Base-by-base conservation (phyloP, 1,140 invertebrate genomes). In the Pseudobourletiella spinata region DNA sequence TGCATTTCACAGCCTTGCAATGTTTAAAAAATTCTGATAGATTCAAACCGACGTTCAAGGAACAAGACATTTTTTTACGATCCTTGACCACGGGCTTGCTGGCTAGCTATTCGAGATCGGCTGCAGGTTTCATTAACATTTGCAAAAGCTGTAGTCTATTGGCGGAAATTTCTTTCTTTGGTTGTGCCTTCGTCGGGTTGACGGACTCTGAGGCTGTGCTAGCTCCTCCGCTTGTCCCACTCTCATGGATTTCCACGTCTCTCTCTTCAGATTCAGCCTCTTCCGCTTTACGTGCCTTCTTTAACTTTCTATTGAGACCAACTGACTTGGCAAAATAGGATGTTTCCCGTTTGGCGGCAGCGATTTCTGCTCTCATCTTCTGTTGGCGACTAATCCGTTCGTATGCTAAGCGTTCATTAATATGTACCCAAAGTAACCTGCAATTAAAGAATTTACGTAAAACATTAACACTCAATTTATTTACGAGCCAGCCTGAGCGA, bases 341-440 rank as follows among this genome's bases (percentile, higher is more conserved):
- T 0, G 89, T 84, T 78, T 96, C 90, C 72, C 85, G 84, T 76
- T 95, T 95, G 0, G 88, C 91, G 72, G 93, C 87, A 3, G 89
- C 82, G 51, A 98, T 89, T 79, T 97, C 95, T 18, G 86, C 83
- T 64, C 86, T 76, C 43, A 96, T 74, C 74, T 87, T 83, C 74
- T 96, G 91, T 73, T 90, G 86, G 67, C 85, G 84, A 6, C 91
- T 86, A 29, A 89, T 89, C 73, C 85, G 85, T 76, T 98, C 94
- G 78, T 96, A 95, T 16, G 87, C 86, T 59, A 97, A 77, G 71
- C 91, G 81, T 77, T 97, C 95, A 72, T 87, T 90, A 20, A 98
- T 78, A 78, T 98, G 92, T 50, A 85, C 80, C 95, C 95, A 98
- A 76, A 95, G 95, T 73, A 98, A 98, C 65, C 90, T 84, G 43